Conservation (phyloP, 2,888 invertebrate species). For the Tenthredo notha region DNA sequence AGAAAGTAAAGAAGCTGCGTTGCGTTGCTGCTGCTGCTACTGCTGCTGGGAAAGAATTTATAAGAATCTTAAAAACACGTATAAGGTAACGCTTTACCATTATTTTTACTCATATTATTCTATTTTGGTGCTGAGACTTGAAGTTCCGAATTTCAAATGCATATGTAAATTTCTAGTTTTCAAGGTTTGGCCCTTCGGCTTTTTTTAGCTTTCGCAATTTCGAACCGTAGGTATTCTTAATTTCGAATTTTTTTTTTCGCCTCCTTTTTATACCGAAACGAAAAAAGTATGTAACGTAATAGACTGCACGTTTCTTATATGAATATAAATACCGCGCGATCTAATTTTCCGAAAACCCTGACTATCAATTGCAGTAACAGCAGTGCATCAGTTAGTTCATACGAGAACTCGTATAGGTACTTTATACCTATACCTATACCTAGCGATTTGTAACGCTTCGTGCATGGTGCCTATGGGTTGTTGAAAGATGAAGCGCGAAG, state of each 20-base stretch:
- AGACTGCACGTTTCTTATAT: neutral
- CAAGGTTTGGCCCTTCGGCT: too few relatives aligned
- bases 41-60: neutral
- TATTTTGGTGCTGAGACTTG: too few relatives aligned
- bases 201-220: too few relatives aligned
- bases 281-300: too few relatives aligned
- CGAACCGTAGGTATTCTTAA: too few relatives aligned
- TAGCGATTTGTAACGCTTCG: neutral
- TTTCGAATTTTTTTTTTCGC: too few relatives aligned
- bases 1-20: neutral
- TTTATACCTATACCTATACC: neutral
- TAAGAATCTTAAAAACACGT: neutral
- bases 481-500: conserved; percentile 3
- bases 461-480: neutral
- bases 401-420: neutral
- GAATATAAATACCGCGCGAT: neutral
- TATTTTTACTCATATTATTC: neutral
- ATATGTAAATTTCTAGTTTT: too few relatives aligned
- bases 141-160: too few relatives aligned
- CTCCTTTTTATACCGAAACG: too few relatives aligned
- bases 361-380: neutral
- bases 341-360: neutral
- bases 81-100: neutral
- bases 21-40: neutral
- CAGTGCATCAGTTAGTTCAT: neutral